Percentiles rank a stretch among this genome's conserved stretches.
Conservation (phyloP, 2,888 invertebrate species). For the Brassicogethes aeneus region DNA sequence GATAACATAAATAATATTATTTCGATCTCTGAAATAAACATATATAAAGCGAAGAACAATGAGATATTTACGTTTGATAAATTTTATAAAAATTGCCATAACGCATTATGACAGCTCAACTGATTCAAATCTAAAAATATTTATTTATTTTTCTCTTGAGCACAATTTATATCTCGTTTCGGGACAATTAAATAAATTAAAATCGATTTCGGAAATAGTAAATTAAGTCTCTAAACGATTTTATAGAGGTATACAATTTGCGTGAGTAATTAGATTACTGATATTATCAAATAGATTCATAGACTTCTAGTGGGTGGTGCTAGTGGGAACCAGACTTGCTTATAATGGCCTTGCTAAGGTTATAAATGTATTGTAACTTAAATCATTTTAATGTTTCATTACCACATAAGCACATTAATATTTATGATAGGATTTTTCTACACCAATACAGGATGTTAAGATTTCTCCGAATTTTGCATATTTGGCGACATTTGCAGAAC, state of each 20-base stretch:
- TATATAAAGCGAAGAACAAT: not conserved
- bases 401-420: too few species aligned
- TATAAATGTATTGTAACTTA: conserved; percentile 1
- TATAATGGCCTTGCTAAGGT: not conserved
- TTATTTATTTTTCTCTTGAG: not conserved
- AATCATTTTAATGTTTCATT: too few species aligned
- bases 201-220: too few species aligned
- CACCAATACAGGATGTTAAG: too few species aligned
- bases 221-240: too few species aligned
- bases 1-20: too few species aligned
- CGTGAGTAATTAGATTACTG: not conserved
- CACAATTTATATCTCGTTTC: not conserved
- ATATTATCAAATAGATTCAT: not conserved
- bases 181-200: not conserved
- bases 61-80: not conserved
- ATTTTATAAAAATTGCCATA: not conserved
- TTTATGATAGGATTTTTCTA: too few species aligned
- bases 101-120: not conserved
- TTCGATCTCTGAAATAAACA: too few species aligned
- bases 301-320: not conserved
- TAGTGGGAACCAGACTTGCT: not conserved
- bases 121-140: not conserved
- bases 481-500: too few species aligned
- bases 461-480: too few species aligned
- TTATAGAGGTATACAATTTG: not conserved